Base-by-base conservation (phyloP, 2,797 vertebrate species). In the Peromyscus nudipes region DNA sequence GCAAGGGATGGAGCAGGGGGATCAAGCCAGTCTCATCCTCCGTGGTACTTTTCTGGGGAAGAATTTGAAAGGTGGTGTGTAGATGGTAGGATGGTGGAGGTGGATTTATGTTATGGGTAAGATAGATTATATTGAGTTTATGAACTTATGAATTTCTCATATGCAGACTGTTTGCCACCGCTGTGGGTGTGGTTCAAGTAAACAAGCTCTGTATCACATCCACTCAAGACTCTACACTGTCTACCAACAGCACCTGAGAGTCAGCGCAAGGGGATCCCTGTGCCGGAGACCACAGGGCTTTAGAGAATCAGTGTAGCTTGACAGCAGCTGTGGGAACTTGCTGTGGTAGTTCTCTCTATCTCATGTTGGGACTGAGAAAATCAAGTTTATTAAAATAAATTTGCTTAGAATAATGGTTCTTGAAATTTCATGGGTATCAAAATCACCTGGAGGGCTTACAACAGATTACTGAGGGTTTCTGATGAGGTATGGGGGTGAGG, bases 111-210 rank as follows among this genome's bases (percentile, higher is more conserved):
- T 81, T 91, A 62, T 86, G 94, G 75, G 57, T 60, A 73, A 87
- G 86, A 67, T 8, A 13, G 8, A 89, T 83, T 80, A 37, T 17
- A 71, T 6, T 29, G 21, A 89, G 31, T 34, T 81, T 94, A 12
- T 62, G 27, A 96, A 90, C 12, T 87, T 85, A 82, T 62, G 43
- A 73, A 52, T 88, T 96, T 92, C 76, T 93, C 89, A 62, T 34
- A 7, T 10, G 46, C 16, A 62, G 43, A 29, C 71, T 92, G 29
- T 90, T 69, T 65, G 25, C 43, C 75, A 79, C 6, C 12, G 16
- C 67, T 80, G 23, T 94, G 40, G 9, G 14, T 69, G 21, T 79
- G 29, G 27, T 62, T 31, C 94, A 75, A 5, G 27, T 13, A 86
- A 91, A 65, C 9, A 79, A 91, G 57, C 16, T 77, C n/a, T 31